Base-by-base conservation (phyloP, 2,888 invertebrate genomes). In the Acrobasis repandana region DNA sequence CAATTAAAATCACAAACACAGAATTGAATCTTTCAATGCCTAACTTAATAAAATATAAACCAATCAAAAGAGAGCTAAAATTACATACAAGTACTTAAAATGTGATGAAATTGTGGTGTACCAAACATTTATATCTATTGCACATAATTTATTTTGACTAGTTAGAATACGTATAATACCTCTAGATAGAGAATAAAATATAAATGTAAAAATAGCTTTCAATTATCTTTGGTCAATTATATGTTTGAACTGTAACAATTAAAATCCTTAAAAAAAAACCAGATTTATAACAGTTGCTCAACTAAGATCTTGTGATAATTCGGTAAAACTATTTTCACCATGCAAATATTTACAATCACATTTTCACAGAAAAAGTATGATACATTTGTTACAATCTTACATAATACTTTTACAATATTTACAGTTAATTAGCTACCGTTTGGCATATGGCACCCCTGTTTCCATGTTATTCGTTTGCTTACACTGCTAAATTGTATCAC, bases 361-460 rank as follows among this genome's bases (percentile, higher is more conserved):
- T 48, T 38, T 51, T 58, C 28, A 58, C 34, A 50, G 15, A 49
- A 48, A 33, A 48, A 54, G 16, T 54, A 61, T 62, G 57, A 58
- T 61, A 58, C 65, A 67, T 58, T 65, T 67, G 60, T 66, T 68
- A 71, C 61, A 66, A 62, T 64, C 65, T 58, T 50, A 61, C 60
- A 66, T 68, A 69, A 65, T 65, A 65, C 63, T 59, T 59, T 62
- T 64, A 65, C 6, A 28, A 28, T 64, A 67, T 67, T 63, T 70
- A 69, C 69, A 69, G 64, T 69, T 68, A 65, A 68, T 56, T 71
- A 73, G 64, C 67, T 76, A 75, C 67, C 65, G 65, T 72, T 60
- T 79, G 77, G 77, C 78, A 72, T 79, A 66, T 69, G 76, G 82
- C 83, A 85, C 84, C 85, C 83, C 82, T 88, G 88, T 86, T 83